Evolutionary conservation across 2,113 vertebrate genomes (phyloP).

Genomic region (Thomomys bottae): DNA sequence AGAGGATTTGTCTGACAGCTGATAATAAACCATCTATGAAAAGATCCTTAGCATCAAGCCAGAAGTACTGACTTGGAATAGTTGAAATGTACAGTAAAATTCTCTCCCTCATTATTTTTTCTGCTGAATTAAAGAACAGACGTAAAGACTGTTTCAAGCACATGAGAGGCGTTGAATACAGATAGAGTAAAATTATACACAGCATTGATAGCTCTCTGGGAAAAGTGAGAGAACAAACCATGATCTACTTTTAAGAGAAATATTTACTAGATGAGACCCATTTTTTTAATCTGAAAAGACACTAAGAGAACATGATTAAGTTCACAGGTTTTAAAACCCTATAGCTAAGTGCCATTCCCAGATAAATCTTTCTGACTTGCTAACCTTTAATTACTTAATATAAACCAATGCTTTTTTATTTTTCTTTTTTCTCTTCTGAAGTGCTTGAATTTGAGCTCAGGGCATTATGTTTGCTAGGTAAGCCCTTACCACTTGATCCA

Average conservation of each 20-base stretch:
- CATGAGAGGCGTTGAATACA: not conserved
- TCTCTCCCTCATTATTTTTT: slow-evolving; percentile 1
- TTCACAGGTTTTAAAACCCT: not conserved
- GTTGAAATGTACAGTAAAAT: not conserved
- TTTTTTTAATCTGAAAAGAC: slow-evolving; percentile 13
- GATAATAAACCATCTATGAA: not conserved
- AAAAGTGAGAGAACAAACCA: not conserved
- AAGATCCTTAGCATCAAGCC: not conserved
- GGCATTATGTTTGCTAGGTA: too few species aligned
- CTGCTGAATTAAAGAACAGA: slow-evolving; percentile 60
- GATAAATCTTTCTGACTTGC: not conserved
- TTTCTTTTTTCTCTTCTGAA: too few species aligned
- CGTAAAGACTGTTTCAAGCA: slow-evolving; percentile 18
- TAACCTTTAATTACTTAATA: not conserved
- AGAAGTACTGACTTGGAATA: not conserved
- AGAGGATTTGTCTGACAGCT: not conserved
- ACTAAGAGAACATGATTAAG: not conserved
- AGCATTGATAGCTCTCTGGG: not conserved
- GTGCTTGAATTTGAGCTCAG: too few species aligned
- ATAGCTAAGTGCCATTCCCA: not conserved
- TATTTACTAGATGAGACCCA: not conserved
- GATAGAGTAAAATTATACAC: not conserved
- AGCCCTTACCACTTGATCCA: too few species aligned
- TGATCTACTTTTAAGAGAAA: not conserved
- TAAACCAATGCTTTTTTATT: not conserved